Evolutionary conservation across 2,888 invertebrate genomes (phyloP), one percentile per base, ranked within the genome.

Genomic region (Drosophila cyrtoloma): DNA sequence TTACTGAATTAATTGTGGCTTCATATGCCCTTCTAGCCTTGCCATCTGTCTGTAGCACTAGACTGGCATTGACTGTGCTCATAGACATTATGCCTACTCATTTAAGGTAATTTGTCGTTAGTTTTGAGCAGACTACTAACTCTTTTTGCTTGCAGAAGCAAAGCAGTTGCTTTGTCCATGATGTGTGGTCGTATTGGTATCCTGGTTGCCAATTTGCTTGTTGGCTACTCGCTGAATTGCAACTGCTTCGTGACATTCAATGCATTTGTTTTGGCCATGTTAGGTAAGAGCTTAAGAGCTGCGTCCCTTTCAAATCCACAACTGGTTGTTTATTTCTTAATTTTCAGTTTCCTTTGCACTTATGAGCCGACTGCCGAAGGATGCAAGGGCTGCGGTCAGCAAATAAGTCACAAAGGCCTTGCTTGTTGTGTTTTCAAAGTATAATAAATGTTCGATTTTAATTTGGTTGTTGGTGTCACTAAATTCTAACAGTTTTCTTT

Each of bases 81-180:
- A 22, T 79, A 10, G 80, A 79, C 50, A 10, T 64, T 4, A 65
- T 67, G 12, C 79, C 79, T 22, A 79, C 79, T 6, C 65, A 66
- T 14, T 55, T 79, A n/a, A 68, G 79, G 79, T 75, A 44, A 66
- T 57, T 14, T 30, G 3, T 5, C 5, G 0, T 6, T 10, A 10
- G 16, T 9, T 32, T 14, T 30, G n/a, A 16, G 2, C 7, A 4
- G 0, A 12, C 12, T 32, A 4, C 0, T 2, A 19, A 55, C n/a
- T 16, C 37, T 10, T 19, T 19, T 28, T 12, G 6, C 5, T 3
- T 53, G 26, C 22, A 79, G 79, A 44, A 64, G 51, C 51, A 79
- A 79, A 57, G 60, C 79, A 1, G 57, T 78, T 2, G 74, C 78
- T 1, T 6, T 78, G 33, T 0, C 57, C 0, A 61, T 70, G 53